These are phyloP conservation scores for Leptinotarsa defecta DNA, from an alignment of 1,140 invertebrate genomes.

Conservation along the genomic window DNA sequence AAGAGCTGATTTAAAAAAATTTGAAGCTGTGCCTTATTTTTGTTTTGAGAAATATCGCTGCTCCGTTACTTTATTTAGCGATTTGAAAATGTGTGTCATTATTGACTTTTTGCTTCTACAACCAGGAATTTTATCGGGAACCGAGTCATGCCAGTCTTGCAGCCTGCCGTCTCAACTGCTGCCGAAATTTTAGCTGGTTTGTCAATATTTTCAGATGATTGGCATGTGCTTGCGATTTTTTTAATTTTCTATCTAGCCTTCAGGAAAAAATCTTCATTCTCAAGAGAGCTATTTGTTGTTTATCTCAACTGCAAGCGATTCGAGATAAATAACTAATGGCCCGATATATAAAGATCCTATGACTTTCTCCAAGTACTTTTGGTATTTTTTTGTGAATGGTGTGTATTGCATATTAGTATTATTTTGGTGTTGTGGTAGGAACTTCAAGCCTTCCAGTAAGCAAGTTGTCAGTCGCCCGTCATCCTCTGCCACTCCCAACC, in stretches of 20 bases:
- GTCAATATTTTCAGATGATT: slow-evolving; percentile 32
- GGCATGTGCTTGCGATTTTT: slow-evolving; percentile 27
- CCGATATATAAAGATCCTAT: too few species aligned
- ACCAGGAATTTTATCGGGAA: slow-evolving; percentile 52
- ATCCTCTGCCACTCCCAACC: slow-evolving; percentile 50
- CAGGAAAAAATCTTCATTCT: background rate
- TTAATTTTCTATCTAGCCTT: slow-evolving; percentile 10
- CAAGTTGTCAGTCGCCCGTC: slow-evolving; percentile 48
- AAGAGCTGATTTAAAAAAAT: too few species aligned
- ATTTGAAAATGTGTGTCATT: background rate
- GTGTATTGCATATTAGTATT: slow-evolving; percentile 25
- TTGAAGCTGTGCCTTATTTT: too few species aligned
- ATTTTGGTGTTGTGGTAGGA: slow-evolving; percentile 51
- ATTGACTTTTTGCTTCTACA: background rate
- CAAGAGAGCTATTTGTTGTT: too few species aligned
- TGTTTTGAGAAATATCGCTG: too few species aligned
- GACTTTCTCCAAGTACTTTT: too few species aligned
- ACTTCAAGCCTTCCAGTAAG: slow-evolving; percentile 56
- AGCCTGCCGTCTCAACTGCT: slow-evolving; percentile 47
- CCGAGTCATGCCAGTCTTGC: slow-evolving; percentile 51
- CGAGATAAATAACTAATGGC: too few species aligned
- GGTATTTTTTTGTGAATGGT: background rate
- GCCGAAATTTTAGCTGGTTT: slow-evolving; percentile 48
- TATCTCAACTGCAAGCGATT: too few species aligned
- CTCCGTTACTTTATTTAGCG: too few species aligned